Conservation (phyloP, 1,140 invertebrate species). For the Dryas iulia region DNA sequence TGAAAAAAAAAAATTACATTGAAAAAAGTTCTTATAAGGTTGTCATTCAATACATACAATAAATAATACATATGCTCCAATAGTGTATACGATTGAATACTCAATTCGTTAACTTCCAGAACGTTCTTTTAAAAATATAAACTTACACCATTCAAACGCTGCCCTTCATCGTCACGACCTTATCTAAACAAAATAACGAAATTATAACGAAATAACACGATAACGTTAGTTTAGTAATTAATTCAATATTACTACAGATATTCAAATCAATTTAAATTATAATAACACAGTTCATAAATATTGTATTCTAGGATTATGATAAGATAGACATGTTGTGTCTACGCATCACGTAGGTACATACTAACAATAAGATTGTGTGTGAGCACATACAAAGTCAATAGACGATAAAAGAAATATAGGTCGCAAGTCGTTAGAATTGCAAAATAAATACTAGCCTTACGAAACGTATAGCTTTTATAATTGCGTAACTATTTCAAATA, state of each 20-base stretch:
- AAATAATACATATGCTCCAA: no score
- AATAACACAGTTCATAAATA: not conserved
- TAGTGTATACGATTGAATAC: no score
- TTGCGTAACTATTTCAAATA: not conserved
- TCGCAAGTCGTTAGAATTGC: not conserved
- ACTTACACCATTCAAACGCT: no score
- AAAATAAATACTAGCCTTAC: not conserved
- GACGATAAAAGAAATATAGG: constrained; percentile 11
- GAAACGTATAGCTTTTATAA: not conserved
- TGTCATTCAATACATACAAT: no score
- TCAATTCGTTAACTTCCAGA: no score
- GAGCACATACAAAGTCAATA: not conserved
- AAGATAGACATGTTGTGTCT: constrained; percentile 5
- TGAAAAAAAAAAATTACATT: no score
- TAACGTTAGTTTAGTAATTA: not conserved
- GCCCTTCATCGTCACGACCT: no score
- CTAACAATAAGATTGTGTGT: not conserved
- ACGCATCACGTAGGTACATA: not conserved
- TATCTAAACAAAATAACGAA: no score
- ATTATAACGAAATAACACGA: not conserved
- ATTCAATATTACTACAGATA: not conserved
- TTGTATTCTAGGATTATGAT: not conserved
- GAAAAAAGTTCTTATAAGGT: no score
- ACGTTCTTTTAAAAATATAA: no score
- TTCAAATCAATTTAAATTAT: not conserved